Conservation (phyloP, 1,140 invertebrate genomes). For the Scaptomyza hsui region DNA sequence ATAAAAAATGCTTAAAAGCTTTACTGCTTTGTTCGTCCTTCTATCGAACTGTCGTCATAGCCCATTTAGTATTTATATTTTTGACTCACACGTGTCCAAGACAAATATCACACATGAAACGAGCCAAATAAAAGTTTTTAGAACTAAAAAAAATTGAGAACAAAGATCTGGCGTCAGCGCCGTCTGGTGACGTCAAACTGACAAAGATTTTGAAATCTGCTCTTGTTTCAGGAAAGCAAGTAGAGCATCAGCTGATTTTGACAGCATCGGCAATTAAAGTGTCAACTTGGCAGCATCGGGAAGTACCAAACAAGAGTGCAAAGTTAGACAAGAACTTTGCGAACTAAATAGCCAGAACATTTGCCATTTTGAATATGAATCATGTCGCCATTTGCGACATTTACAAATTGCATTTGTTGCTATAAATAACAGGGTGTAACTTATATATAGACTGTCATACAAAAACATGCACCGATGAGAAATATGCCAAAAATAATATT, state of each 20-base stretch:
- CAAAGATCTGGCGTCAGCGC: constrained; percentile 38
- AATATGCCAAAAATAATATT: constrained; percentile 41
- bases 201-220: constrained; percentile 21
- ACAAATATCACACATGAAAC: constrained; percentile 3
- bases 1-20: constrained; percentile 1
- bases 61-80: constrained; percentile 3
- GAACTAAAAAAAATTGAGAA: constrained; percentile 39
- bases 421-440: constrained; percentile 43
- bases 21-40: constrained; percentile 26
- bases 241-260: constrained; percentile 61
- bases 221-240: constrained; percentile 45
- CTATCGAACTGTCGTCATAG: constrained; percentile 32
- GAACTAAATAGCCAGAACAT: constrained; percentile 45
- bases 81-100: constrained; percentile 32
- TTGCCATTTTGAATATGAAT: constrained; percentile 36
- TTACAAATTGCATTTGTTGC: constrained; percentile 33
- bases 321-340: background rate
- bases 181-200: constrained; percentile 57
- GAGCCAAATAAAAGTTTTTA: constrained; percentile 22
- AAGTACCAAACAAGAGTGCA: constrained; percentile 10
- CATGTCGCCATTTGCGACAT: constrained; percentile 22
- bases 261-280: constrained; percentile 72
- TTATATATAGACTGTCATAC: constrained; percentile 1
- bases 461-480: constrained; percentile 3
- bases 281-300: constrained; percentile 33